phyloP scores from a whole-genome alignment of 1,140 invertebrate genomes.

The Drosophila sp. region DNA sequence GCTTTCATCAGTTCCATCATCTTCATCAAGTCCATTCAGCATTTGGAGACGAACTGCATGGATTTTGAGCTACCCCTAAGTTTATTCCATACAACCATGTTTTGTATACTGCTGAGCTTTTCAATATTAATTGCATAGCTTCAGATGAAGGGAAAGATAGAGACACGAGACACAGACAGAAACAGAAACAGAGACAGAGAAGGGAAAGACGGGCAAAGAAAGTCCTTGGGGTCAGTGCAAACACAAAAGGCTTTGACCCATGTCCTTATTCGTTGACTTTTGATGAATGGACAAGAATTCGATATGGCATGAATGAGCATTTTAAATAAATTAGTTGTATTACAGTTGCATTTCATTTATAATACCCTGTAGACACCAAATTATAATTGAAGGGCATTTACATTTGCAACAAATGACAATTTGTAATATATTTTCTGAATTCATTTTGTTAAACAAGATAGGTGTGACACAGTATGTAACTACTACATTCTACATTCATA shows the following conservation, averaged over 20 bases:
- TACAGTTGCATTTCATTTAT: conserved; percentile 64
- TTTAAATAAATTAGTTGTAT: conserved; percentile 83
- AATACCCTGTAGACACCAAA: conserved; percentile 7
- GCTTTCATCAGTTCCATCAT: conserved; percentile 77
- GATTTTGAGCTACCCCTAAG: conserved; percentile 17
- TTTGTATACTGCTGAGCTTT: conserved; percentile 60
- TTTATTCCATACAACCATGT: conserved; percentile 35
- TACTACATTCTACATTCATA: too few relatives aligned
- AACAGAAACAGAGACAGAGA: background rate
- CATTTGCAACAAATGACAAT: too few relatives aligned
- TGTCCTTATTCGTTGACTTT: conserved; percentile 70
- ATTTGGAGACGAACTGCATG: conserved; percentile 36
- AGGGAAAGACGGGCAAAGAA: conserved; percentile 22
- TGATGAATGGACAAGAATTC: conserved; percentile 79
- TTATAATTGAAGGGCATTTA: too few relatives aligned
- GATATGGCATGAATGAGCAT: conserved; percentile 80
- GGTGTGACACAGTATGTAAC: too few relatives aligned
- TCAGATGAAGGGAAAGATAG: conserved; percentile 12
- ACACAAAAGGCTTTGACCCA: conserved; percentile 71
- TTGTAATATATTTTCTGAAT: too few relatives aligned
- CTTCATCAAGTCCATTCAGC: conserved; percentile 47
- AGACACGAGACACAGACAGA: background rate
- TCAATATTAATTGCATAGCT: conserved; percentile 78
- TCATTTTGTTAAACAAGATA: too few relatives aligned
- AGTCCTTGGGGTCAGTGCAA: conserved; percentile 55